Evolutionary conservation across 2,888 invertebrate genomes (phyloP), one percentile per base, ranked within the genome.

Genomic region (Imbricaverruca yamaguchii): DNA sequence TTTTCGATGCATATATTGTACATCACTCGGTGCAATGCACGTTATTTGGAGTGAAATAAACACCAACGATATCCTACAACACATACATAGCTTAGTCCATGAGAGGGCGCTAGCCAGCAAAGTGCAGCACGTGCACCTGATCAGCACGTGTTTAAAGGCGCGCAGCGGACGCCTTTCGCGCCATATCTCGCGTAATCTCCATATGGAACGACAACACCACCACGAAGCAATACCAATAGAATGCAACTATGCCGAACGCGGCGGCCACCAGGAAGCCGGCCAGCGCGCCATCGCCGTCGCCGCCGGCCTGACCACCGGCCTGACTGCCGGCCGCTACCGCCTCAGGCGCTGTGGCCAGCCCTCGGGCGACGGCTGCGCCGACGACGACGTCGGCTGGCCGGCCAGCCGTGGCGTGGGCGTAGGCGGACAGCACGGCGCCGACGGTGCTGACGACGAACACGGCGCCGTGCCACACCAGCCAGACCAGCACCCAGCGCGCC

Each of bases 391-490:
- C 39, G 39, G 39, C 39, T 4, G 39, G 39, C 39, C 39, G 39
- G 39, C 39, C 39, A 4, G 39, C 39, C 39, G 23, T 10, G 74
- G 74, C 74, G 74, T 53, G 74, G 53, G 53, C 23, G 18, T 21
- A 55, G 9, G 55, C 74, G 21, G 74, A 39, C 10, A 74, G 18
- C 55, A 74, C 74, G 18, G 74, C 74, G 18, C 74, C 74, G 55
- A 11, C 74, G 21, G 74, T 74, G 21, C 74, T 74, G 39, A 55
- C 74, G 9, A 74, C 21, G 55, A 74, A 74, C 53, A 74, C 74
- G 55, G 74, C 74, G 53, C 74, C 74, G 55, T 74, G 74, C 74
- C 74, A 74, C 21, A 74, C 74, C 11, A 74, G 55, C 74, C 74
- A 74, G 53, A 74, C 21, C 2, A 74, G 74, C 53, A 74, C 74